Evolutionary conservation across 2,113 vertebrate genomes (phyloP).

Genomic region (Tiliqua scincoides): DNA sequence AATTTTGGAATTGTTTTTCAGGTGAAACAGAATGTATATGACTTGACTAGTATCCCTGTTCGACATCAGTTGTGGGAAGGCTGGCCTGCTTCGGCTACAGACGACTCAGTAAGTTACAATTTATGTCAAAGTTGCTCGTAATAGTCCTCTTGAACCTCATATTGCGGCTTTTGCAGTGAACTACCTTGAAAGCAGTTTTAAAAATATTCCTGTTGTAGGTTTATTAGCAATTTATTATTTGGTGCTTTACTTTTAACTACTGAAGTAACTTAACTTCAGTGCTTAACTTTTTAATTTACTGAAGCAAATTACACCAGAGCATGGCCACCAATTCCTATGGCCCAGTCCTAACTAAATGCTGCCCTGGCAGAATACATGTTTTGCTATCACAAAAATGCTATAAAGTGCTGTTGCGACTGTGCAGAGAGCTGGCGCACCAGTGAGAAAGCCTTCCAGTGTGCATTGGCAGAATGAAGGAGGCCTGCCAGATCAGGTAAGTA

Average conservation of each 20-base stretch:
- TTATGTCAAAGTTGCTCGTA: not conserved
- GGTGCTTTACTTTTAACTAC: not conserved
- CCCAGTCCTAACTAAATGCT: too few relatives aligned
- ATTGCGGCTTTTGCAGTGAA: too few relatives aligned
- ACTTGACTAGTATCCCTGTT: constrained; percentile 97
- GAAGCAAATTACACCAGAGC: not conserved
- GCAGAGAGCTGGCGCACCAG: too few relatives aligned
- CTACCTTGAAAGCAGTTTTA: not conserved
- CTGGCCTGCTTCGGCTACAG: constrained; percentile 91
- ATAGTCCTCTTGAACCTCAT: not conserved
- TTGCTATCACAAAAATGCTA: too few relatives aligned
- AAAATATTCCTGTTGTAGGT: not conserved
- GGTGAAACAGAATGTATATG: constrained; percentile 97
- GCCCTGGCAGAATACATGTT: too few relatives aligned
- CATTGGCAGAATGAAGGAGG: too few relatives aligned
- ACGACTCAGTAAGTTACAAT: constrained; percentile 88
- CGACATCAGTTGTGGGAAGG: constrained; percentile 98
- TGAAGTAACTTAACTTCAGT: not conserved
- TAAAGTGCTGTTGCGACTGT: too few relatives aligned
- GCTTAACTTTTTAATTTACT: not conserved
- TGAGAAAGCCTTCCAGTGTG: too few relatives aligned
- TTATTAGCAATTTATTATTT: not conserved
- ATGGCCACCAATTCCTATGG: not conserved
- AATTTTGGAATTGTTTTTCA: constrained; percentile 58
- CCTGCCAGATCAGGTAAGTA: too few relatives aligned